A percentile compares a stretch with the other conserved stretches of the same genome.
Conservation (phyloP, 2,113 vertebrate genomes). For the Trachemys scripta region DNA sequence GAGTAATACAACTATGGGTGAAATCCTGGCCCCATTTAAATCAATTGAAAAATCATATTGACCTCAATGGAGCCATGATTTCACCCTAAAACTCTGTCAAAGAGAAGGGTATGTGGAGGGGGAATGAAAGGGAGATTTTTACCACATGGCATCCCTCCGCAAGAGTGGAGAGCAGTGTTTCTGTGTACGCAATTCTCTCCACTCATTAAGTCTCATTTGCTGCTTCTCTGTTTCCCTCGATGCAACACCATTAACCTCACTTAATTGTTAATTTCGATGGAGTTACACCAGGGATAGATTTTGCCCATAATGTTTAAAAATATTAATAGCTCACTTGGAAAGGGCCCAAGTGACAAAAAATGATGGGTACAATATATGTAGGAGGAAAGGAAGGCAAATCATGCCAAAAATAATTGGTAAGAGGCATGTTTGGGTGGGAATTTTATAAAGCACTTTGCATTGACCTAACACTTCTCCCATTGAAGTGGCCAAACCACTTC, state of each 20-base stretch:
- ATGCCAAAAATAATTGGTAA: neutral
- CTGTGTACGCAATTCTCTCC: rapidly evolving
- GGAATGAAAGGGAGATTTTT: neutral
- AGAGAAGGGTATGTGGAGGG: neutral
- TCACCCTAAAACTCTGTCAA: neutral
- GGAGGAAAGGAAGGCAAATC: neutral
- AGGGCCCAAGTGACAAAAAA: neutral
- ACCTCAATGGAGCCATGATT: neutral
- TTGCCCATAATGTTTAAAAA: neutral
- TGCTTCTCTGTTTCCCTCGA: neutral
- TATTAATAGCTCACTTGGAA: neutral
- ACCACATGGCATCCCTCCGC: rapidly evolving
- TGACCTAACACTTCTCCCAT: neutral
- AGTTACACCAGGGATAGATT: neutral
- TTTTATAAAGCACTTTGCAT: neutral
- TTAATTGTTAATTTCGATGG: conserved; percentile 1
- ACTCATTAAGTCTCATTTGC: neutral
- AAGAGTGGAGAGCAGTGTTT: neutral
- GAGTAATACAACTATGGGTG: neutral
- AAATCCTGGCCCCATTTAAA: neutral
- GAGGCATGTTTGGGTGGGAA: neutral
- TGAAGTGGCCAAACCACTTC: neutral
- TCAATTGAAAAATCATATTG: neutral
- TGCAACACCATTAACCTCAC: conserved; percentile 34
- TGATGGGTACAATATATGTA: neutral